Percentiles rank a stretch among this genome's conserved stretches.
Evolutionary conservation across 2,888 invertebrate species (phyloP).

Genomic region (Archips crataeganus): DNA sequence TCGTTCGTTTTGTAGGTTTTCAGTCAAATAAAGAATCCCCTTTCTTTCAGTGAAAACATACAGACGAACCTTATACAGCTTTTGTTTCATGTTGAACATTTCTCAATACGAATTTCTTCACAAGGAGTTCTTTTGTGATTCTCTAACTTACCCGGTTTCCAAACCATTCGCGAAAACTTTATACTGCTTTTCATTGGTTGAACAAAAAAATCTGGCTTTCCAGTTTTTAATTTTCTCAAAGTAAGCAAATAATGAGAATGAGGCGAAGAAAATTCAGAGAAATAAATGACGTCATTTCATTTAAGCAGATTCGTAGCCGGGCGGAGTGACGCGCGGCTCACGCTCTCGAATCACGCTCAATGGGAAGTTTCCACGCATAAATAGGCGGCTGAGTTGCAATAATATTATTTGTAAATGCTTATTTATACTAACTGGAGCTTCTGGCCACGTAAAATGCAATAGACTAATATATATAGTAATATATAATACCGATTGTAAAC

Average conservation of each 20-base stretch:
- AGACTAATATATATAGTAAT: background rate
- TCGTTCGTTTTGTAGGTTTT: too few relatives aligned
- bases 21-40: too few relatives aligned
- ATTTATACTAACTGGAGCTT: background rate
- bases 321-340: background rate
- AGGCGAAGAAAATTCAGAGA: conserved; percentile 33
- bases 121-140: background rate
- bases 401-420: conserved; percentile 11
- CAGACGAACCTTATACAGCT: background rate
- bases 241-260: conserved; percentile 37
- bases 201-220: conserved; percentile 30
- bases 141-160: background rate
- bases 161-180: conserved; percentile 23
- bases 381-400: conserved; percentile 16
- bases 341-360: conserved; percentile 23
- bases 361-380: conserved; percentile 29
- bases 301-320: conserved; percentile 35
- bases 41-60: too few relatives aligned
- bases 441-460: background rate
- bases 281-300: conserved; percentile 37
- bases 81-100: background rate
- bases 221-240: conserved; percentile 35
- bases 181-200: conserved; percentile 4
- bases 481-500: background rate
- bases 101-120: background rate